Base-by-base conservation (phyloP, 1,140 invertebrate species). In the Brachionus manjavacas region DNA sequence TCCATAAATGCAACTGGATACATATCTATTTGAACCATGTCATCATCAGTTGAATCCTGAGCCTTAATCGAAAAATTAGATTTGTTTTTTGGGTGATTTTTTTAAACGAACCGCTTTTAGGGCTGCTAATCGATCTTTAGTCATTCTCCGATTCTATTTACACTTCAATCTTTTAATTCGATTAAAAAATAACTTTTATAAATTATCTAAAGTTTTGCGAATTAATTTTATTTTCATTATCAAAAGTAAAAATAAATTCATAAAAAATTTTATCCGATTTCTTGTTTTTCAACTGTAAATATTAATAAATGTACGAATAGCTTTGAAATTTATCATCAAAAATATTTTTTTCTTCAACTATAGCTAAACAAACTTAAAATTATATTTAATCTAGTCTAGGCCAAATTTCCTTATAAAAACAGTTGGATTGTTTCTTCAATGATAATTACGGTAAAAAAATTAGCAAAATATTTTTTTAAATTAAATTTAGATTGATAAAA, bases 41-140 rank as follows among this genome's bases (percentile, higher is more conserved):
- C 81, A 12, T 70, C 81, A 43, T 84, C 81, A 72, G 70, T 46
- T 4, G 41, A 64, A 12, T 84, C 81, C 25, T 76, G 72, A 25
- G 72, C 72, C 66, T 70, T 20, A 60, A 60, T 20, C 20, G 9
- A 23, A 60, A 55, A 20, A 23, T 60, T 20, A 60, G n/a, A 60
- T 23, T 20, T 7, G 6, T 3, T 23, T 20, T 11, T 16, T 72
- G 0, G 23, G n/a, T 16, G n/a, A 16, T 20, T 31, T 55, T 23
- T n/a, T 6, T 11, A 0, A 88, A 92, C 93, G 93, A 92, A 95
- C 94, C 93, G 95, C 95, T 92, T 95, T 94, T 87, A 96, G 92
- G 89, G 95, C 95, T 92, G 95, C 94, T 92, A 97, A 94, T 93
- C 95, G 95, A 93, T 97, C 95, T 93, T 96, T 97, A 90, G 95